These are phyloP conservation scores for Cydia amplana DNA, from an alignment of 1,140 invertebrate species.

Conservation along the genomic window DNA sequence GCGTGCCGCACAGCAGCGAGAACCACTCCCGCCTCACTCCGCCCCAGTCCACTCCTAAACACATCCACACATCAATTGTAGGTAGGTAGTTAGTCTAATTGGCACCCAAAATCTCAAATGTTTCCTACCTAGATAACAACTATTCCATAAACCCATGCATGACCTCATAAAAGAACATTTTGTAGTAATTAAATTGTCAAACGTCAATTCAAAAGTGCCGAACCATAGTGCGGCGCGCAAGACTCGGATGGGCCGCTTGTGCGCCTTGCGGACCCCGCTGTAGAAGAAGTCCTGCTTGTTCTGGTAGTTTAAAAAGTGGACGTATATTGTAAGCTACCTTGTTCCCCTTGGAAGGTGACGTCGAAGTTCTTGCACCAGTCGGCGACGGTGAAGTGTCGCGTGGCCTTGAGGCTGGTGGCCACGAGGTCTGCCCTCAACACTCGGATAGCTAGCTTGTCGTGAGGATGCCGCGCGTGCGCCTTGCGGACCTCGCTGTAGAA, in stretches of 20 bases:
- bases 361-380: slow-evolving; percentile 97
- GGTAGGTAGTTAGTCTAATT: not conserved
- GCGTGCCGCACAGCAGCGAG: slow-evolving; percentile 90
- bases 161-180: too few relatives aligned
- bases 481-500: slow-evolving; percentile 96
- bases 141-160: too few relatives aligned
- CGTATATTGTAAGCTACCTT: slow-evolving; percentile 32
- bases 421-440: slow-evolving; percentile 89
- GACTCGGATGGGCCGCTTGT: slow-evolving; percentile 91
- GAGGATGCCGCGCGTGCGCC: slow-evolving; percentile 90
- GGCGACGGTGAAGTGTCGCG: slow-evolving; percentile 86
- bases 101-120: too few relatives aligned
- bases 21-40: slow-evolving; percentile 96
- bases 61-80: not conserved
- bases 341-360: slow-evolving; percentile 90
- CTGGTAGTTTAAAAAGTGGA: slow-evolving; percentile 43
- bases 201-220: too few relatives aligned
- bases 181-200: too few relatives aligned
- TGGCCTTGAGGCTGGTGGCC: slow-evolving; percentile 91
- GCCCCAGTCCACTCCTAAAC: slow-evolving; percentile 93
- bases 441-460: slow-evolving; percentile 91
- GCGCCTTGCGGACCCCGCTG: slow-evolving; percentile 93
- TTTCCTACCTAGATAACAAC: too few relatives aligned
- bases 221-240: too few relatives aligned
- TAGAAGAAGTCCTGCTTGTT: slow-evolving; percentile 98